Base-by-base conservation (phyloP, 2,113 vertebrate species). In the Psettodes erumei region DNA sequence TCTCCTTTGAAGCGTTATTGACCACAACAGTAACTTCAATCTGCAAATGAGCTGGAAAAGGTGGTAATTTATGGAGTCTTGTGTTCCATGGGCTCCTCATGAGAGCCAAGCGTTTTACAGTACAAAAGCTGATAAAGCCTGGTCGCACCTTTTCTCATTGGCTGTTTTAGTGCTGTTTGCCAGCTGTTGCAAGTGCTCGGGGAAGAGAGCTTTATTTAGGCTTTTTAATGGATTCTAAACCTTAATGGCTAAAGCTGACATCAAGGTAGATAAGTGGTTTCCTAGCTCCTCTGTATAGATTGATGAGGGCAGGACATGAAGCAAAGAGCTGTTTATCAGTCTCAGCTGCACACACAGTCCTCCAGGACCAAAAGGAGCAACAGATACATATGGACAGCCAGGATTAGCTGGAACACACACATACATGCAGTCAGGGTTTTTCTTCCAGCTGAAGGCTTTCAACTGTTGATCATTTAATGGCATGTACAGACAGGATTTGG, bases 41-140 rank as follows among this genome's bases (percentile, higher is more conserved):
- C 59, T 67, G 45, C 69, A 86, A 90, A 89, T 83, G 86, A 86
- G 80, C 72, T 66, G 75, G 85, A 90, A 89, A 88, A 59, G 55
- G 74, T 59, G 33, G 51, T 65, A 71, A 79, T 81, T 86, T 38
- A 69, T n/a, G 21, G 48, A 15, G 54, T 32, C 71, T 71, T 51
- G 45, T 82, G 75, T 75, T 53, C 30, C 8, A 23, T 13, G 1
- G 3, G 1, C 74, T 76, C 37, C 18, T 78, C 51, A n/a, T 69
- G 51, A 67, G 42, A 63, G 53, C 47, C 11, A 5, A 80, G 58
- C 70, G 35, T 88, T 79, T 75, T 0, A 32, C 75, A 87, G 53
- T 55, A 28, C 0, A 13, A 40, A 25, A 35, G 47, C 82, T 55
- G 71, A 82, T 79, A 61, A 77, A 75, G 19, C 64, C 28, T 33